These are phyloP conservation scores for Chironomus tepperi DNA, from an alignment of 1,140 invertebrate genomes.

Conservation along the genomic window DNA sequence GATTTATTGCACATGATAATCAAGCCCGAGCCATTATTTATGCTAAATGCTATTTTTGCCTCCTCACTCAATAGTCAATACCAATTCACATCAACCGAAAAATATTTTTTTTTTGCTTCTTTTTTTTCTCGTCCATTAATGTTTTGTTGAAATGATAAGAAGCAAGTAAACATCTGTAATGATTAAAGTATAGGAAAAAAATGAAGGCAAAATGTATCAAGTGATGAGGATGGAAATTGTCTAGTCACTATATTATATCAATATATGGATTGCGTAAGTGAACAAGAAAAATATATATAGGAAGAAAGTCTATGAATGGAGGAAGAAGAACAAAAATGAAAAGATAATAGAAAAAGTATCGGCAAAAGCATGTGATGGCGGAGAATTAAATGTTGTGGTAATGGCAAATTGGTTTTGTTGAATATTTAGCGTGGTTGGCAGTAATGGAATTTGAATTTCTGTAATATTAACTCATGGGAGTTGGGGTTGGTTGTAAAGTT, in stretches of 20 bases:
- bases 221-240: neutral
- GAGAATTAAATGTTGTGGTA: neutral
- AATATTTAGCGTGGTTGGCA: too few species aligned
- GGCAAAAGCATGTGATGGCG: neutral
- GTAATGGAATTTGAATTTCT: too few species aligned
- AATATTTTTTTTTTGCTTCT: too few species aligned
- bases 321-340: neutral
- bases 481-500: too few species aligned
- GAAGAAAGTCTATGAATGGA: neutral
- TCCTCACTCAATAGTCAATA: too few species aligned
- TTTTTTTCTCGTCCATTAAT: too few species aligned
- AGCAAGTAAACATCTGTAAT: neutral
- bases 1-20: too few species aligned
- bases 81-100: too few species aligned
- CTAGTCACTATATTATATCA: constrained; percentile 8
- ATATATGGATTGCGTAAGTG: neutral
- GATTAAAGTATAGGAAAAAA: neutral
- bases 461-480: too few species aligned
- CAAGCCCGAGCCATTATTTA: too few species aligned
- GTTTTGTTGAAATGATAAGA: neutral
- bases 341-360: neutral
- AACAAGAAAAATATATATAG: too few species aligned
- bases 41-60: too few species aligned
- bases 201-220: neutral
- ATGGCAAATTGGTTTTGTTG: neutral